phyloP scores from a whole-genome alignment of 1,140 invertebrate species.

The Ruditapes philippinarum region DNA sequence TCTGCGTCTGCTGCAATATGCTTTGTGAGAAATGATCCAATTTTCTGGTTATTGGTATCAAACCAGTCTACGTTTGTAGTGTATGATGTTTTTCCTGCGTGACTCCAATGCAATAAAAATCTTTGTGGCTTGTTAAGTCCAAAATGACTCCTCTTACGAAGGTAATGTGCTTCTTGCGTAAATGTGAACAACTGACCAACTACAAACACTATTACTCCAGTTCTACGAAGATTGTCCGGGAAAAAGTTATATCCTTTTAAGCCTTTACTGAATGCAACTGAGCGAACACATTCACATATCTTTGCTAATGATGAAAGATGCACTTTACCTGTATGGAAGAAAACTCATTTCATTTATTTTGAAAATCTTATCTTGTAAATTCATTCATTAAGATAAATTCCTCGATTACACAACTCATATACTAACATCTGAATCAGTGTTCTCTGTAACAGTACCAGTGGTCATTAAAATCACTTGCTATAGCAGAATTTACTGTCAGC shows the following conservation, averaged over 20 bases:
- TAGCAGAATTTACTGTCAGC: no score
- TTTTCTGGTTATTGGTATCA: neutral
- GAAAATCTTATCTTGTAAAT: no score
- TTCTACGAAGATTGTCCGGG: neutral
- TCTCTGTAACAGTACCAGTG: no score
- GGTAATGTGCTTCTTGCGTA: neutral
- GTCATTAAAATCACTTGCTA: no score
- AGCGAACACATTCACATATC: constrained; percentile 3
- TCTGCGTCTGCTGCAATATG: neutral
- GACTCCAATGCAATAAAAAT: neutral
- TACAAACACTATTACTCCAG: neutral
- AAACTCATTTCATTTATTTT: no score
- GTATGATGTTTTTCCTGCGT: neutral
- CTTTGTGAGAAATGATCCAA: neutral
- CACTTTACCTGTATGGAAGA: neutral
- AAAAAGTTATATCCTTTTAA: neutral
- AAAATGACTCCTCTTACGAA: neutral
- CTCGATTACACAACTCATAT: no score
- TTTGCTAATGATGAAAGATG: neutral
- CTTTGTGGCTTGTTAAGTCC: neutral
- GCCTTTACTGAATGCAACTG: neutral
- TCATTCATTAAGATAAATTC: no score
- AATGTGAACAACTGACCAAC: constrained; percentile 18
- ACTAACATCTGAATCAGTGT: no score
- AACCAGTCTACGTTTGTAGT: constrained; percentile 6